A percentile compares a stretch with the other conserved stretches of the same genome.
These are phyloP conservation scores for Exocentrus adspersus DNA, from an alignment of 2,888 invertebrate species.

Conservation along the genomic window DNA sequence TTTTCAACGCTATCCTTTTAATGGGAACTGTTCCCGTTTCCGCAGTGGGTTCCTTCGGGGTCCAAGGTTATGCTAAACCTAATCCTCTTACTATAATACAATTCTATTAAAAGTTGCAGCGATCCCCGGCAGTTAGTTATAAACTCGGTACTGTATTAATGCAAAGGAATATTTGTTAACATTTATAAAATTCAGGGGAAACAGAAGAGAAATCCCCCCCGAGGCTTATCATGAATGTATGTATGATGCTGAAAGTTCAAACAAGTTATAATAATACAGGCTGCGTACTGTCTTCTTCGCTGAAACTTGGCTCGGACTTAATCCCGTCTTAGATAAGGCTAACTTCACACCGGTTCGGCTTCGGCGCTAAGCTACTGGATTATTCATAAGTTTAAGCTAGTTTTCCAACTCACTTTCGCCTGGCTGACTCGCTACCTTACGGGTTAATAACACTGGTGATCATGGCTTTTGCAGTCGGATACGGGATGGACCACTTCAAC, in stretches of 20 bases:
- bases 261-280: constrained; percentile 60
- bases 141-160: constrained; percentile 45
- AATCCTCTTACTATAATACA: constrained; percentile 33
- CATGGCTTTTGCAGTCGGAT: not conserved
- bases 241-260: constrained; percentile 58
- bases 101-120: constrained; percentile 38
- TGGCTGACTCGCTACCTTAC: constrained; percentile 1
- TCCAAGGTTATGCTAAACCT: constrained; percentile 9
- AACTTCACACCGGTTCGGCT: constrained; percentile 60
- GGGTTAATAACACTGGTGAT: not conserved
- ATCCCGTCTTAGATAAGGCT: constrained; percentile 62
- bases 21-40: not conserved
- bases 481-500: too few relatives aligned
- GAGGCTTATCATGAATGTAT: constrained; percentile 60
- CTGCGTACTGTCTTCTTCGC: constrained; percentile 47
- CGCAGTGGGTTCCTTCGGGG: not conserved
- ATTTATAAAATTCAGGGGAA: constrained; percentile 51
- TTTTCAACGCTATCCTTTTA: not conserved
- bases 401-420: constrained; percentile 60
- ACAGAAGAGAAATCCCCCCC: constrained; percentile 41
- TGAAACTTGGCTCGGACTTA: constrained; percentile 58
- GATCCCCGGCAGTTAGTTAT: constrained; percentile 36
- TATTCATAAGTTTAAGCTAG: constrained; percentile 62
- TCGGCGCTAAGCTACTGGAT: constrained; percentile 61
- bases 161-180: constrained; percentile 49